Base-by-base conservation (phyloP, 2,113 vertebrate species). In the Lynx canadensis region DNA sequence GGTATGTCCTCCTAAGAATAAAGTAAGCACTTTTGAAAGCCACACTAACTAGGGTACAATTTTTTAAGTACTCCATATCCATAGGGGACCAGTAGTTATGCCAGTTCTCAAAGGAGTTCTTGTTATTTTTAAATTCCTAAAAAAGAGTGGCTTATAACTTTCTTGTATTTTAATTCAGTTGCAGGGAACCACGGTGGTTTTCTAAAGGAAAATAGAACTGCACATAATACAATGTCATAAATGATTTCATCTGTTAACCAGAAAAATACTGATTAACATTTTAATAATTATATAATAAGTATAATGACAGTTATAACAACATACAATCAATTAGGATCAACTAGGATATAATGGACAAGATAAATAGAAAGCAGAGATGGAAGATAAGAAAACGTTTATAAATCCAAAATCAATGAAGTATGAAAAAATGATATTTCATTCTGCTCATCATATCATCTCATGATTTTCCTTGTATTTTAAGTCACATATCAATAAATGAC, bases 401-500 rank as follows among this genome's bases (percentile, higher is more conserved):
- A 50, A 21, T 82, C 36, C 63, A 65, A 96, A 92, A 78, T 71
- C 23, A 90, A 52, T 68, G 55, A 33, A 68, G 36, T 48, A 50
- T 48, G 14, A 95, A 95, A 94, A 89, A 69, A 41, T 65, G 45
- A 14, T 31, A 88, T 79, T 91, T 96, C 27, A 50, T 76, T 79
- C 15, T 92, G 66, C 15, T 93, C 36, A 48, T 76, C 86, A 91
- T 10, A 27, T 80, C 6, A 52, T 92, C 10, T 85, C 31, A 89
- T 52, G n/a, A 82, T 91, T 89, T 41, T 68, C 33, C 48, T 89
- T 23, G 57, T 60, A 81, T 66, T 93, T 80, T 92, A 89, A 94
- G 38, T 78, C 33, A 84, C 4, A 57, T 97, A 83, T 94, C 96
- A 96, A 93, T 97, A 94, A 98, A 25, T 79, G 69, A 82, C 82